Conservation (phyloP, 2,797 vertebrate species). For the Oreortyx pictus region DNA sequence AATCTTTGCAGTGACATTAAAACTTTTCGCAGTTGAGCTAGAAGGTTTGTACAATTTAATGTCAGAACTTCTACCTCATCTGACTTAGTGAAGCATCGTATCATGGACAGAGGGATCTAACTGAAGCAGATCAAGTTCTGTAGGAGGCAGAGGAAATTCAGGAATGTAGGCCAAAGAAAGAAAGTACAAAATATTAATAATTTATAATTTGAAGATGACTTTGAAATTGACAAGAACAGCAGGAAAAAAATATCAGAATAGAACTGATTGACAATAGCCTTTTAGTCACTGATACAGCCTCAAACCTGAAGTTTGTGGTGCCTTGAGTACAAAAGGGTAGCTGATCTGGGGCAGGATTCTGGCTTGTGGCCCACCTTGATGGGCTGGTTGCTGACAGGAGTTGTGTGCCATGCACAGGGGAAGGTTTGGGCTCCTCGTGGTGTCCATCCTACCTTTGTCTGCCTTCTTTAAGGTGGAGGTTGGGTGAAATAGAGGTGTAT, state of each 20-base stretch:
- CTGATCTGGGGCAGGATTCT: background rate
- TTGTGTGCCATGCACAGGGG: background rate
- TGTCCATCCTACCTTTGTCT: background rate
- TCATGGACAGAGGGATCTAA: background rate
- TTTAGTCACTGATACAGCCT: background rate
- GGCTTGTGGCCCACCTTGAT: accelerated
- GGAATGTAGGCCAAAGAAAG: background rate
- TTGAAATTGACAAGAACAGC: background rate
- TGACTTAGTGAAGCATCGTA: background rate
- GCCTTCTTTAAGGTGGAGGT: background rate
- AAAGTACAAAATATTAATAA: background rate
- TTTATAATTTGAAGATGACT: background rate
- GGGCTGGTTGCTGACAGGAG: background rate
- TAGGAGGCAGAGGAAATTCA: background rate
- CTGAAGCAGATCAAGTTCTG: background rate
- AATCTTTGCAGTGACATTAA: background rate
- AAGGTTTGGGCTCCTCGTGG: background rate
- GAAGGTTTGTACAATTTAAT: background rate
- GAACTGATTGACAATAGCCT: background rate
- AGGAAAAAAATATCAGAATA: background rate
- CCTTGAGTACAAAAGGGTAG: background rate
- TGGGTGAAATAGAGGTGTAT: background rate
- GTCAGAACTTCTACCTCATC: background rate
- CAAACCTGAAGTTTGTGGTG: background rate
- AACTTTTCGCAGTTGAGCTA: background rate